These are phyloP conservation scores for Rhinolophus sinicus DNA, from an alignment of 2,113 vertebrate genomes.

Conservation along the genomic window DNA sequence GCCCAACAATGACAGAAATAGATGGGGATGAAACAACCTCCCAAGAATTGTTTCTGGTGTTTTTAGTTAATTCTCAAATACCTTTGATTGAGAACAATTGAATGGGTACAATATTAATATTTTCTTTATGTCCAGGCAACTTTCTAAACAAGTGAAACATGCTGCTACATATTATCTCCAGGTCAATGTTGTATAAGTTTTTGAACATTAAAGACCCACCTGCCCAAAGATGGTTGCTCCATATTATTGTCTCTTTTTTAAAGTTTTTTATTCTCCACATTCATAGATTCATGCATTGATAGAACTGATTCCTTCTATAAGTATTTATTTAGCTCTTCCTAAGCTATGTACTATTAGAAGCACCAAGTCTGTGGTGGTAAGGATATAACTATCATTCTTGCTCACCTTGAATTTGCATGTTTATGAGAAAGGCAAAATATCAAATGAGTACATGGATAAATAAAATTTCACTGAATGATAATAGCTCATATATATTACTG, in stretches of 20 bases:
- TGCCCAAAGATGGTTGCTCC: background rate
- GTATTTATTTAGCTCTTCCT: background rate
- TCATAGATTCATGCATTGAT: background rate
- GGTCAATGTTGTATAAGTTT: background rate
- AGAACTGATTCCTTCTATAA: background rate
- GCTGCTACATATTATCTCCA: background rate
- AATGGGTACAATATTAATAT: background rate
- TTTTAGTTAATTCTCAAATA: background rate
- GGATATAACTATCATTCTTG: background rate
- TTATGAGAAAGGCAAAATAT: background rate
- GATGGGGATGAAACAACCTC: background rate
- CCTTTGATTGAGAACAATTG: background rate
- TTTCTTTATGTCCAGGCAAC: background rate
- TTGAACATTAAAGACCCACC: background rate
- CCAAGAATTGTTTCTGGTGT: background rate
- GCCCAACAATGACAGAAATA: background rate
- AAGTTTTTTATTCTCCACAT: background rate
- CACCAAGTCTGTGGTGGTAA: background rate
- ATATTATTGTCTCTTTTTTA: background rate
- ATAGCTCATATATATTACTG: background rate
- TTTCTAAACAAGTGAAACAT: background rate
- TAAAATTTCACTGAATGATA: background rate
- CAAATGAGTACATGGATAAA: background rate
- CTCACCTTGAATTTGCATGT: background rate
- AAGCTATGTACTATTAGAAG: background rate